A percentile compares a stretch with the other conserved stretches of the same genome.
These are phyloP conservation scores for Microtus pennsylvanicus DNA, from an alignment of 2,113 vertebrate species.

Conservation along the genomic window DNA sequence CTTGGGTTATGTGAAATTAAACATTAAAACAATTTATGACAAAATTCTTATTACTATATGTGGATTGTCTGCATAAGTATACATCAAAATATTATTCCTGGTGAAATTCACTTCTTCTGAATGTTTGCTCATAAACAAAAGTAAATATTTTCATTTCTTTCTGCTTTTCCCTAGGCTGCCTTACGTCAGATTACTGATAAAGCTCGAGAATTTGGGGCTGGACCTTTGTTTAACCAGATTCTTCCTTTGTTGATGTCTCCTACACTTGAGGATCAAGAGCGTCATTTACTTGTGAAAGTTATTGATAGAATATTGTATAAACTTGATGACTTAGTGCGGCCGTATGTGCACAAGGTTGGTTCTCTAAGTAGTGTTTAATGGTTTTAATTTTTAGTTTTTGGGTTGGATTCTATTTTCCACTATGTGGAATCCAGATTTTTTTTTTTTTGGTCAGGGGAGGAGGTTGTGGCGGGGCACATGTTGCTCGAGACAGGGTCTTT, in stretches of 20 bases:
- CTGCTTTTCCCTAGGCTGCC: slow-evolving; percentile 89
- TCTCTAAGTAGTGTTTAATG: no score
- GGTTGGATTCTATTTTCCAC: neutral
- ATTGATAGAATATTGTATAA: no score
- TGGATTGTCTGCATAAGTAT: slow-evolving; percentile 40
- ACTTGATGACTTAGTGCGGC: no score
- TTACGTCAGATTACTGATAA: slow-evolving; percentile 99
- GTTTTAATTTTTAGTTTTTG: no score
- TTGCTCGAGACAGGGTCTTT: neutral
- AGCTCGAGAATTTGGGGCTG: slow-evolving; percentile 98
- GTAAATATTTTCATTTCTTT: neutral
- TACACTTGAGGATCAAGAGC: slow-evolving; percentile 98
- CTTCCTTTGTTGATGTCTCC: slow-evolving; percentile 98
- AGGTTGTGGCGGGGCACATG: no score
- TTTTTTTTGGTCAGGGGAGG: neutral
- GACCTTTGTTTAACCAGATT: slow-evolving; percentile 98
- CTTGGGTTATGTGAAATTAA: neutral
- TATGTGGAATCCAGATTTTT: neutral
- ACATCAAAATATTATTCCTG: neutral
- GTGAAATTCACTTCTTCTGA: neutral
- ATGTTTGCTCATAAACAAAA: neutral
- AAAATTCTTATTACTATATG: neutral
- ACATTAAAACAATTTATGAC: slow-evolving; percentile 27
- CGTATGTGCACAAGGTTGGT: no score
- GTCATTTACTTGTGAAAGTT: slow-evolving; percentile 98